phyloP scores from a whole-genome alignment of 2,113 vertebrate genomes.

The Nesogale talazaci region DNA sequence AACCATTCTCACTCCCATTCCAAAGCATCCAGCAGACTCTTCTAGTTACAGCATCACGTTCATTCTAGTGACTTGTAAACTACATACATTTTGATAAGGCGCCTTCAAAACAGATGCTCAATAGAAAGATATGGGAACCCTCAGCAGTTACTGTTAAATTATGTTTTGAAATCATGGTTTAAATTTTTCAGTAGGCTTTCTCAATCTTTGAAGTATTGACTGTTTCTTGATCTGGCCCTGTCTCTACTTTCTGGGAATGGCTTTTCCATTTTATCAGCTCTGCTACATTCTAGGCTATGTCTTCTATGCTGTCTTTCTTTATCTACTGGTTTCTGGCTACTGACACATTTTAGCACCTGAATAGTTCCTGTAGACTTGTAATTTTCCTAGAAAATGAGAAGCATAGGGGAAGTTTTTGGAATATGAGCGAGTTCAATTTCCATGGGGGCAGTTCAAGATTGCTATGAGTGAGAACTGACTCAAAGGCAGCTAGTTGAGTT shows the following conservation, averaged over 20 bases:
- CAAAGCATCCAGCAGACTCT: too few species aligned
- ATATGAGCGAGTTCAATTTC: background rate
- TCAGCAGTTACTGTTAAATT: background rate
- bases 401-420: background rate
- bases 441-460: too few species aligned
- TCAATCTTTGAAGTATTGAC: background rate
- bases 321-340: background rate
- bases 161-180: conserved; percentile 7
- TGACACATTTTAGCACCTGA: too few species aligned
- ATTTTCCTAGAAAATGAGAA: background rate
- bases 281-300: background rate
- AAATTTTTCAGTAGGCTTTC: background rate
- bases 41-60: too few species aligned
- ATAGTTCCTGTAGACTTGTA: background rate
- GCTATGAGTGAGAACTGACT: too few species aligned
- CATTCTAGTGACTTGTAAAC: too few species aligned
- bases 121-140: background rate
- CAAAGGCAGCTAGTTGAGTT: too few species aligned
- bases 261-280: background rate
- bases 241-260: background rate
- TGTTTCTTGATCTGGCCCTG: background rate
- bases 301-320: background rate
- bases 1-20: too few species aligned
- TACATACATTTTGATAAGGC: background rate
- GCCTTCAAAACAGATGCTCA: background rate